Conservation (phyloP, 2,888 invertebrate species). For the Acanthosepion lycidas region DNA sequence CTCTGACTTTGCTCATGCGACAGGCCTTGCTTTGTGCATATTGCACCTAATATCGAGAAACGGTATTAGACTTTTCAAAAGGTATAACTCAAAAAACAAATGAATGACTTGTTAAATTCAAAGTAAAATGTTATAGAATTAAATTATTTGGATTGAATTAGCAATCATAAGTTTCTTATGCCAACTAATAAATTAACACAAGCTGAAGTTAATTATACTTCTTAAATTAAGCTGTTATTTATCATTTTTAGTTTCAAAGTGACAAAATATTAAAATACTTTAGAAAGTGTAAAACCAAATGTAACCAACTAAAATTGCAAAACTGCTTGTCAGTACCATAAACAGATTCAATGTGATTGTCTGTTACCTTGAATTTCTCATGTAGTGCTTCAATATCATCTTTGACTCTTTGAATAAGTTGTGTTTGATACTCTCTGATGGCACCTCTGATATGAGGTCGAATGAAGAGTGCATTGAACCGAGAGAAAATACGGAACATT, state of each 20-base stretch:
- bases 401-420: conserved; percentile 98
- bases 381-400: conserved; percentile 98
- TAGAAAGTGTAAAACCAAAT: no score
- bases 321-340: no score
- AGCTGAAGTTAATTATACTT: no score
- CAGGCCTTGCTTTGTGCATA: conserved; percentile 96
- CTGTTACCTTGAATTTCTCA: conserved; percentile 94
- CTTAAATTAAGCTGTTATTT: no score
- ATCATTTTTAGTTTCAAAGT: no score
- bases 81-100: not conserved
- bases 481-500: conserved; percentile 97
- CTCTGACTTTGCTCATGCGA: conserved; percentile 90
- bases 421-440: conserved; percentile 98
- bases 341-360: not conserved
- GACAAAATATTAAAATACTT: no score
- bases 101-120: no score
- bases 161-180: no score
- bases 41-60: conserved; percentile 82
- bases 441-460: conserved; percentile 99
- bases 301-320: no score
- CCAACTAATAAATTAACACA: no score
- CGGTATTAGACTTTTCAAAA: not conserved
- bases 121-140: no score
- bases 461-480: conserved; percentile 98
- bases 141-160: no score